Evolutionary conservation across 2,888 invertebrate species (phyloP).

Genomic region (Drosophila phalerata): DNA sequence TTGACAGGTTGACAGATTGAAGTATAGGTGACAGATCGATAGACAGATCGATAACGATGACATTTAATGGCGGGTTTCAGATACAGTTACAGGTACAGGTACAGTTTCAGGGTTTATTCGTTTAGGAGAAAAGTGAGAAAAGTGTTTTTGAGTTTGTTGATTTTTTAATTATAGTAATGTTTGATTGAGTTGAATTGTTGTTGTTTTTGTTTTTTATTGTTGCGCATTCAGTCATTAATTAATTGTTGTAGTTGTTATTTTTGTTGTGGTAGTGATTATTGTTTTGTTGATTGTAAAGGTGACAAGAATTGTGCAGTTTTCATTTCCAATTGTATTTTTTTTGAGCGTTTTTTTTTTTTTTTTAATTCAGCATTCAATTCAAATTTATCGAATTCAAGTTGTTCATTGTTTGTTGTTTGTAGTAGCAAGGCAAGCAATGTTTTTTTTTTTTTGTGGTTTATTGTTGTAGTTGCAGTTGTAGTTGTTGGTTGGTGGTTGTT

Average conservation of each 20-base stretch:
- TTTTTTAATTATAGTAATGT: constrained; percentile 40
- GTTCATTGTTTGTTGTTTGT: constrained; percentile 47
- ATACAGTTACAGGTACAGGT: constrained; percentile 9
- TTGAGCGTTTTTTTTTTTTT: not conserved
- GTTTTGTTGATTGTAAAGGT: constrained; percentile 41
- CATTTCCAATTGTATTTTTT: constrained; percentile 45
- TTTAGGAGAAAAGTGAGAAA: constrained; percentile 54
- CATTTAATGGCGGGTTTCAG: constrained; percentile 35
- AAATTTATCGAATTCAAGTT: constrained; percentile 46
- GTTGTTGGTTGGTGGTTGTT: constrained; percentile 31
- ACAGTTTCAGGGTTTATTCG: constrained; percentile 29
- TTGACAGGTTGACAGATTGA: constrained; percentile 34
- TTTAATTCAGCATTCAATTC: constrained; percentile 48
- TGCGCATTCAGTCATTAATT: constrained; percentile 59
- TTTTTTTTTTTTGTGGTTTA: constrained; percentile 21
- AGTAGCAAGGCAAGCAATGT: constrained; percentile 74
- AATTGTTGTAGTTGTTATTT: no score
- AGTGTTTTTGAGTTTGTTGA: constrained; percentile 21
- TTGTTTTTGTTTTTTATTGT: constrained; percentile 42
- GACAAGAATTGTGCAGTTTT: constrained; percentile 39
- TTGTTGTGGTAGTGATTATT: constrained; percentile 17
- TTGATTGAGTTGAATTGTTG: constrained; percentile 29
- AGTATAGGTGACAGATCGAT: constrained; percentile 16
- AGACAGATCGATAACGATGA: constrained; percentile 37
- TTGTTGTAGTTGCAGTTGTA: constrained; percentile 42